Evolutionary conservation across 2,113 vertebrate species (phyloP), one percentile per base, ranked within the genome.

Genomic region (cattle (Bos taurus)): DNA sequence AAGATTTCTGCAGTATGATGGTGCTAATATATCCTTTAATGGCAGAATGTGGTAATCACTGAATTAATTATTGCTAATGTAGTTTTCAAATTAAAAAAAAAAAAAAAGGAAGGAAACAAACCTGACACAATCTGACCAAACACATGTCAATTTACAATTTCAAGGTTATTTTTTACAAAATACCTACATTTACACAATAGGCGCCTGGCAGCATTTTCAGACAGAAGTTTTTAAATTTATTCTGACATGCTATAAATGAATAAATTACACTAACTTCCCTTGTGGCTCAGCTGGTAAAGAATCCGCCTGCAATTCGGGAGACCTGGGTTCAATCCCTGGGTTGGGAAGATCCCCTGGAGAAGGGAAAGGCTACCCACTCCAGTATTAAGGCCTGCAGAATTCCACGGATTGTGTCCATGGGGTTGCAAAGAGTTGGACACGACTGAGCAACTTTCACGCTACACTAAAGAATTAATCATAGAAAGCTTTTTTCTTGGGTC

Each of bases 191-290:
- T 99, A 99, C 98, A 99, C 99, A 99, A 98, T 97, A 99, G 98
- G 99, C 98, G 98, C 98, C 98, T 98, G 98, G 99, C 99, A 99
- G 98, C 98, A 99, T 99, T 99, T 99, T 99, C 98, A 99, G 98
- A 99, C 98, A 98, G 84, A 98, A 98, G 87, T 93, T 96, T 98
- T 99, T 98, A 98, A 99, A 99, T 99, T 99, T 99, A 99, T 99
- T 99, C 98, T 98, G 99, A 99, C 99, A 99, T 99, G 99, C 99
- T 99, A 99, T 99, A 99, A 99, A 99, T 99, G 99, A 99, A 99
- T 99, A 99, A 99, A 99, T 99, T 99, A 99, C 99, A 99, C 98
- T 99, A 98, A 98, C 21, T 74, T 25, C 67, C 67, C 10, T 74
- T 25, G n/a, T 74, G 36, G 67, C 67, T 74, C 67, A 74, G 67